phyloP scores from a whole-genome alignment of 2,113 vertebrate genomes.

The Piaya cayana region DNA sequence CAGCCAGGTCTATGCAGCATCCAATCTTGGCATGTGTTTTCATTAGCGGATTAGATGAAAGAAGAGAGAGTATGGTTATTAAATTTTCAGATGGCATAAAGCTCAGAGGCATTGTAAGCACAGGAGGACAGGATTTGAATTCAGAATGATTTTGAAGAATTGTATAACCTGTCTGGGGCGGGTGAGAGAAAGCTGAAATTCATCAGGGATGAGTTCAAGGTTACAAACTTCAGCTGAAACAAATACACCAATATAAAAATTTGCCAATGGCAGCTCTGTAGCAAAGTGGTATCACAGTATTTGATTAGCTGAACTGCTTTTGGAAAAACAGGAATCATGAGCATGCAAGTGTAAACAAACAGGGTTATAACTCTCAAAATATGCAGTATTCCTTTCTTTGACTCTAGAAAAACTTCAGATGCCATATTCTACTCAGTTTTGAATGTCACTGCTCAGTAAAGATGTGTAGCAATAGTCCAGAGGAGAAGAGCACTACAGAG shows the following conservation, averaged over 20 bases:
- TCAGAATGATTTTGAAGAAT: constrained; percentile 4
- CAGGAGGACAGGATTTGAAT: constrained; percentile 9
- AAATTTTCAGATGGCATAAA: constrained; percentile 46
- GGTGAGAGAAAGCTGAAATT: not conserved
- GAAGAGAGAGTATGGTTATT: constrained; percentile 23
- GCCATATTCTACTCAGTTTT: not conserved
- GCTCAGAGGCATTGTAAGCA: not conserved
- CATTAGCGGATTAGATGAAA: constrained; percentile 15
- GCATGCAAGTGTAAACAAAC: not conserved
- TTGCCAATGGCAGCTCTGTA: not conserved
- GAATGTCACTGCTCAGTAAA: not conserved
- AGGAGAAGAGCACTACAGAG: not conserved
- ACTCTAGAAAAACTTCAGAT: not conserved
- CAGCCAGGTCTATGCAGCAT: constrained; percentile 8
- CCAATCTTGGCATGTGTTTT: not conserved
- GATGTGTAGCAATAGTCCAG: not conserved
- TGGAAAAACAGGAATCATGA: not conserved
- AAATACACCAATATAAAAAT: not conserved
- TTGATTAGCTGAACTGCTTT: not conserved
- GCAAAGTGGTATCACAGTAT: not conserved
- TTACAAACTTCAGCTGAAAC: not conserved
- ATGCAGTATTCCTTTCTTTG: not conserved
- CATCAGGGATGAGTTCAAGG: not conserved
- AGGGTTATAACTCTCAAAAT: not conserved
- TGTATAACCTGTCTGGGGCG: not conserved